Evolutionary conservation across 2,888 invertebrate genomes (phyloP).

Genomic region (Elaeidobius kamerunicus): DNA sequence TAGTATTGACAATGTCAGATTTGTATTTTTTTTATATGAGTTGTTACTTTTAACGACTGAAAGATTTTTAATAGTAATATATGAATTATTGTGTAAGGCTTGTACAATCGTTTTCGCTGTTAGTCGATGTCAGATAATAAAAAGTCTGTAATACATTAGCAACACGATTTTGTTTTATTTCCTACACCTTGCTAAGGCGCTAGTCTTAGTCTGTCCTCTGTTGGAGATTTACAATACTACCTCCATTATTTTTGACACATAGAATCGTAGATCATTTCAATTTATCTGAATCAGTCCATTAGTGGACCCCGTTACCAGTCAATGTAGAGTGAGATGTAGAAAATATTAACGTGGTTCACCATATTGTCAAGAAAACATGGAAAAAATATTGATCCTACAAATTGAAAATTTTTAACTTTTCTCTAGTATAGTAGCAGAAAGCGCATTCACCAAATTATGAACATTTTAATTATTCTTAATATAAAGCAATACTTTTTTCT

Average conservation of each 20-base stretch:
- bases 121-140: slow-evolving; percentile 49
- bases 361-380: no score
- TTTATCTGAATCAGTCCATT: no score
- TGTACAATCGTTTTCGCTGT: slow-evolving; percentile 48
- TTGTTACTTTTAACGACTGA: slow-evolving; percentile 47
- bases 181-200: no score
- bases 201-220: background rate
- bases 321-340: background rate
- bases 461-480: background rate
- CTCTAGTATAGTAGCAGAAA: background rate
- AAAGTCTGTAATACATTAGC: slow-evolving; percentile 35
- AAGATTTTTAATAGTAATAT: slow-evolving; percentile 23
- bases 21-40: slow-evolving; percentile 45
- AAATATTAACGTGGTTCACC: background rate
- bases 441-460: slow-evolving; percentile 8
- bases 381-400: no score
- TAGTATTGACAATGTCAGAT: slow-evolving; percentile 50
- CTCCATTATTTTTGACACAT: background rate
- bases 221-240: no score
- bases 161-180: slow-evolving; percentile 1
- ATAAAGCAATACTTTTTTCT: background rate
- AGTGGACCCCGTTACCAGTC: no score
- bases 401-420: no score
- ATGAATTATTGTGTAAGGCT: slow-evolving; percentile 40
- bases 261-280: no score